Base-by-base conservation (phyloP, 2,797 vertebrate genomes). In the Psittacula echo region DNA sequence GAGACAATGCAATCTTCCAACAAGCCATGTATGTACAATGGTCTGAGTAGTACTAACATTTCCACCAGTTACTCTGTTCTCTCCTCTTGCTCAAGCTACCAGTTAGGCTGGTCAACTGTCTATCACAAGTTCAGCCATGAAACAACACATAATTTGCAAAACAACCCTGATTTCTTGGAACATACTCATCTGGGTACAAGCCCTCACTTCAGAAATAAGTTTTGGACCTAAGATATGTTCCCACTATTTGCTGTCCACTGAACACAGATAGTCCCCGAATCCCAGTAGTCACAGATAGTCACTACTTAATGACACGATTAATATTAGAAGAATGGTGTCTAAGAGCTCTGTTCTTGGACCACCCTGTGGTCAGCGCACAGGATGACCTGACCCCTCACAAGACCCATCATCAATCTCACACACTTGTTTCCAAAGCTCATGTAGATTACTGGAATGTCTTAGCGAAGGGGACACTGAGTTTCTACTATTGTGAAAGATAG, bases 11-110 rank as follows among this genome's bases (percentile, higher is more conserved):
- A 74, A 21, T 32, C 77, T 85, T 73, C 54, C 60, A 91, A 64
- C 48, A 80, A 79, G 13, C 29, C 27, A 12, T 9, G 2, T 22
- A 3, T 0, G 4, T 47, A 47, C 77, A 41, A 21, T 2, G 12
- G 11, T 9, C 61, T 62, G 74, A 58, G 45, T 21, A 14, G 29
- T 45, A 41, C 18, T 44, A 77, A 65, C 41, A 65, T 30, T 22
- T 64, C 42, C 42, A 72, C 27, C n/a, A 56, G n/a, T 13, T n/a
- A 60, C 23, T 29, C 17, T 32, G 2, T 4, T 32, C 26, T 56
- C 19, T 61, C 23, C 26, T 54, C 78, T 77, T 47, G 4, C 34
- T 50, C 24, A 39, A 58, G 47, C 5, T 54, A 32, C 22, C 50
- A 29, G 50, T 3, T 22, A 78, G 41, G n/a, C 42, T 50, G 32